A percentile compares a stretch with the other conserved stretches of the same genome.
Conservation (phyloP, 2,113 vertebrate species). For the Poecile atricapillus region DNA sequence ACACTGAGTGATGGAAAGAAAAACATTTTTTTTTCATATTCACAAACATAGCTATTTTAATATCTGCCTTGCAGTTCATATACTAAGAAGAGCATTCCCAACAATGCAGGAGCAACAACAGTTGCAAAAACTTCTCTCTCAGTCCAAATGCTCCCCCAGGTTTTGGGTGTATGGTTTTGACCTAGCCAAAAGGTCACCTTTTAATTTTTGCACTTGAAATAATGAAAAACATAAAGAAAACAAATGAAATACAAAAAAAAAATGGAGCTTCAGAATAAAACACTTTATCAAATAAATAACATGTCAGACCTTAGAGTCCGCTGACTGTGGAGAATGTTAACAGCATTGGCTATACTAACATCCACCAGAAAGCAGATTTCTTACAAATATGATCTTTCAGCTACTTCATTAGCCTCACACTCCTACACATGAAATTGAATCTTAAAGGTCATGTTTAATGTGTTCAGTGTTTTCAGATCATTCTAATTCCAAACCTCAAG, state of each 20-base stretch:
- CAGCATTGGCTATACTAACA: background rate
- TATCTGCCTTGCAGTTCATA: background rate
- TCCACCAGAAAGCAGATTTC: slow-evolving; percentile 30
- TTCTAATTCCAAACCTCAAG: slow-evolving; percentile 8
- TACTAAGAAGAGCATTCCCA: background rate
- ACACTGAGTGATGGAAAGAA: background rate
- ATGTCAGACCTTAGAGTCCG: slow-evolving; percentile 32
- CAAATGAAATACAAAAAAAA: slow-evolving; percentile 29
- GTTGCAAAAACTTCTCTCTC: background rate
- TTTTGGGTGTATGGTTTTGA: background rate
- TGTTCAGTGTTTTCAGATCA: slow-evolving; percentile 30
- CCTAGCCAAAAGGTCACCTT: background rate
- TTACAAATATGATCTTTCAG: slow-evolving; percentile 61
- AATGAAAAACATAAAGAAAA: background rate
- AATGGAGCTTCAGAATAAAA: slow-evolving; percentile 31
- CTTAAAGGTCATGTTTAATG: slow-evolving; percentile 63
- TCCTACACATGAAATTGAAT: slow-evolving; percentile 20
- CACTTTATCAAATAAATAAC: slow-evolving; percentile 69
- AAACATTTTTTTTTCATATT: background rate
- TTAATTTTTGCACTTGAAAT: slow-evolving; percentile 23
- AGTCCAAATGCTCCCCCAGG: background rate
- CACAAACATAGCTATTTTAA: background rate
- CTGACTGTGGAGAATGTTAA: slow-evolving; percentile 45
- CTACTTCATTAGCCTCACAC: slow-evolving; percentile 55
- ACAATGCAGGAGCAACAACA: background rate